Conservation (phyloP, 2,888 invertebrate genomes). For the Drosophila austrosaltans region DNA sequence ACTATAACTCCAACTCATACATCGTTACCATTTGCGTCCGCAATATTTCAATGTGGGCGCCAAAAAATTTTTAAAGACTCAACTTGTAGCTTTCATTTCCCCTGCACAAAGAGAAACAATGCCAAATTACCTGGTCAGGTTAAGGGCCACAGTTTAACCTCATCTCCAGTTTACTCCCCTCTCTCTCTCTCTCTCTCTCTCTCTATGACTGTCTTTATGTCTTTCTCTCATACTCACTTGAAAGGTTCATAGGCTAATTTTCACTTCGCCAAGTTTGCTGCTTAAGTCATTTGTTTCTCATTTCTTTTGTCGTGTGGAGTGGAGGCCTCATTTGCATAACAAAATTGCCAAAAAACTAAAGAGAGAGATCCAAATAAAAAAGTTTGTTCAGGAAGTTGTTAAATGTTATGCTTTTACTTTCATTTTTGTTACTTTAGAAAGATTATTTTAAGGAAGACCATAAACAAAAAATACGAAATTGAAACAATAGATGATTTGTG, state of each 20-base stretch:
- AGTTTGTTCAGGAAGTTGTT: slow-evolving; percentile 65
- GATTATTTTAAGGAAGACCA: slow-evolving; percentile 18
- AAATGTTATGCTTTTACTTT: slow-evolving; percentile 42
- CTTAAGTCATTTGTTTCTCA: slow-evolving; percentile 65
- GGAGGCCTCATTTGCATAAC: slow-evolving; percentile 65
- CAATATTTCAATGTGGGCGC: slow-evolving; percentile 15
- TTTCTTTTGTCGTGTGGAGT: slow-evolving; percentile 36
- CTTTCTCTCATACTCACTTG: slow-evolving; percentile 15
- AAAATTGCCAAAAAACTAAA: slow-evolving; percentile 44
- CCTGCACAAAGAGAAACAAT: slow-evolving; percentile 27
- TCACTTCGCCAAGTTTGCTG: slow-evolving; percentile 71
- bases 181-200: not conserved
- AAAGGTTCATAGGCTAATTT: slow-evolving; percentile 67
- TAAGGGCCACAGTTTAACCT: slow-evolving; percentile 44
- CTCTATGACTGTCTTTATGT: not conserved
- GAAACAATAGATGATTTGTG: not conserved
- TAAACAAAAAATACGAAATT: not conserved
- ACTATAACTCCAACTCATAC: not conserved
- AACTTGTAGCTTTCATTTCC: slow-evolving; percentile 46
- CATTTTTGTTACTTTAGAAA: slow-evolving; percentile 44
- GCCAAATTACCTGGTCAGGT: slow-evolving; percentile 40
- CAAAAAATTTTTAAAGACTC: not conserved
- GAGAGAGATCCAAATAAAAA: slow-evolving; percentile 34
- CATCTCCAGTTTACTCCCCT: slow-evolving; percentile 20
- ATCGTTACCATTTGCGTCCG: not conserved